These are phyloP conservation scores for Leptestheria dahalacensis DNA, from an alignment of 1,140 invertebrate genomes.

Conservation along the genomic window DNA sequence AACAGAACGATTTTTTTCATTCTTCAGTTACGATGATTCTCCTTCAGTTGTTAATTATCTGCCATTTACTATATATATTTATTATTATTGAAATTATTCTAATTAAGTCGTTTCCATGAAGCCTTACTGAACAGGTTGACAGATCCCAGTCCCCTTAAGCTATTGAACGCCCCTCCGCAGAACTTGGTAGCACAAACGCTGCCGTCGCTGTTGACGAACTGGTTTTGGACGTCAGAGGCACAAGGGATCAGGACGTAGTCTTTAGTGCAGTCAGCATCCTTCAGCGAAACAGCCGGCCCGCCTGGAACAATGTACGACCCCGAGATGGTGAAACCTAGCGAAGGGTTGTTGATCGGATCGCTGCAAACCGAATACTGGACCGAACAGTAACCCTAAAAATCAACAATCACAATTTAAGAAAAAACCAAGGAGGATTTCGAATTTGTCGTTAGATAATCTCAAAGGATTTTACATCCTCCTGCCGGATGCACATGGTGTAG, in stretches of 20 bases:
- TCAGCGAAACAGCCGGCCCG: background rate
- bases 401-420: background rate
- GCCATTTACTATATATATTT: too few relatives aligned
- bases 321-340: constrained; percentile 12
- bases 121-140: constrained; percentile 25
- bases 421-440: background rate
- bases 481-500: constrained; percentile 21
- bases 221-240: constrained; percentile 39
- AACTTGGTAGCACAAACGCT: constrained; percentile 46
- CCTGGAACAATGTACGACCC: constrained; percentile 6
- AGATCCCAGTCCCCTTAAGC: constrained; percentile 33
- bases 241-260: constrained; percentile 69
- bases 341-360: constrained; percentile 11
- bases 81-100: too few relatives aligned
- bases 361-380: constrained; percentile 13
- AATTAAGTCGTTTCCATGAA: too few relatives aligned
- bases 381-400: constrained; percentile 8
- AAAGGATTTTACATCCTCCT: constrained; percentile 14
- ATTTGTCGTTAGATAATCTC: background rate
- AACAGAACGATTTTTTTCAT: background rate
- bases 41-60: too few relatives aligned
- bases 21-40: too few relatives aligned
- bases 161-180: constrained; percentile 53
- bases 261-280: constrained; percentile 35
- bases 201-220: constrained; percentile 27